Conservation (phyloP, 2,888 invertebrate genomes). For the Nephrotoma flavescens region DNA sequence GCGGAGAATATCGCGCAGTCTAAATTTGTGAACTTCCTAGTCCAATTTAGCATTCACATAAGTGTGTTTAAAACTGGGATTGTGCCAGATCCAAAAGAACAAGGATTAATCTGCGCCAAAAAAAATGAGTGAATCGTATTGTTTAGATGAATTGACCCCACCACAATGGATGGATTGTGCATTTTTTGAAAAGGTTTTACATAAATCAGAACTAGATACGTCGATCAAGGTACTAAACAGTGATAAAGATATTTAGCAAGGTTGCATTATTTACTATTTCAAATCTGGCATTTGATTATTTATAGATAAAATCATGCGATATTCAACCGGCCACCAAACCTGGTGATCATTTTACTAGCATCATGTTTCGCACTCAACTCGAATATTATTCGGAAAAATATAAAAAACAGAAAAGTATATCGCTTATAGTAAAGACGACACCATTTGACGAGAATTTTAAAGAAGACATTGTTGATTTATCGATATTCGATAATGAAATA, state of each 20-base stretch:
- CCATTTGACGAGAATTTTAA: not conserved
- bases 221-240: constrained; percentile 4
- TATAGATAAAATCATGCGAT: not conserved
- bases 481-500: constrained; percentile 12
- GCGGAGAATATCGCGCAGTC: not conserved
- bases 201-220: constrained; percentile 8
- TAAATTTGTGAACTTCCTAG: too few relatives aligned
- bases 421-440: constrained; percentile 3
- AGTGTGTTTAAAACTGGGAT: not conserved
- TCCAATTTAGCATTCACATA: not conserved
- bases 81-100: not conserved
- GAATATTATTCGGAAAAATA: constrained; percentile 4
- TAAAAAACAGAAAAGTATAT: not conserved
- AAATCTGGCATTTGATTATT: not conserved
- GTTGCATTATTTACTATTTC: not conserved
- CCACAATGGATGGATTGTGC: constrained; percentile 16
- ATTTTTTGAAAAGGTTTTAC: constrained; percentile 12
- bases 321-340: not conserved
- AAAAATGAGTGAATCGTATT: not conserved
- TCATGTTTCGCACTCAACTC: constrained; percentile 9
- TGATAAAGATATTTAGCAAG: not conserved
- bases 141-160: constrained; percentile 8
- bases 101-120: not conserved
- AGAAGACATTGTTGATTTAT: not conserved
- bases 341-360: constrained; percentile 7